Conservation (phyloP, 2,888 invertebrate genomes). For the Torymus texanus region DNA sequence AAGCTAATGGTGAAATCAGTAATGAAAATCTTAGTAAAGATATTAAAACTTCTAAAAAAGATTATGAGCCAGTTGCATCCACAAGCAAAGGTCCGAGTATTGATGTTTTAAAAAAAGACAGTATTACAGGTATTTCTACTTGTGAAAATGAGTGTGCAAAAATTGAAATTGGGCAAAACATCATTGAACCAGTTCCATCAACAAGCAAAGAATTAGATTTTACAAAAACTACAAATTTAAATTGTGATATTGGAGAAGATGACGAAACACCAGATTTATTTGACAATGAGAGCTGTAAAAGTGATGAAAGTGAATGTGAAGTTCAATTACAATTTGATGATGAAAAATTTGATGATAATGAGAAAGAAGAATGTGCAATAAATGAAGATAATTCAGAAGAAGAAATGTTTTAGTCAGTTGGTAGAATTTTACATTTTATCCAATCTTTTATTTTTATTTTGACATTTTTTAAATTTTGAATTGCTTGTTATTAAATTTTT, state of each 20-base stretch:
- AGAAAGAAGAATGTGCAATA: not conserved
- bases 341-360: conserved; percentile 26
- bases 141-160: too few species aligned
- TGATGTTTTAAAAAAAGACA: too few species aligned
- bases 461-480: too few species aligned
- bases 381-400: conserved; percentile 44
- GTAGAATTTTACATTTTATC: too few species aligned
- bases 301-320: conserved; percentile 52
- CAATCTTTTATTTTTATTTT: too few species aligned
- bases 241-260: conserved; percentile 34
- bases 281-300: not conserved
- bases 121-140: too few species aligned
- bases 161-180: too few species aligned
- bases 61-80: not conserved
- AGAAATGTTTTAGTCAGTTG: conserved; percentile 23
- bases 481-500: too few species aligned
- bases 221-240: too few species aligned
- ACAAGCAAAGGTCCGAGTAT: too few species aligned
- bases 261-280: conserved; percentile 53
- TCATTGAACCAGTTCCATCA: too few species aligned
- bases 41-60: not conserved
- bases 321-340: conserved; percentile 48
- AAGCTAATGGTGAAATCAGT: not conserved
- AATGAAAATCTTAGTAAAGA: not conserved
- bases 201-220: too few species aligned